Conservation (phyloP, 2,113 vertebrate genomes). For the Archocentrus centrarchus region DNA sequence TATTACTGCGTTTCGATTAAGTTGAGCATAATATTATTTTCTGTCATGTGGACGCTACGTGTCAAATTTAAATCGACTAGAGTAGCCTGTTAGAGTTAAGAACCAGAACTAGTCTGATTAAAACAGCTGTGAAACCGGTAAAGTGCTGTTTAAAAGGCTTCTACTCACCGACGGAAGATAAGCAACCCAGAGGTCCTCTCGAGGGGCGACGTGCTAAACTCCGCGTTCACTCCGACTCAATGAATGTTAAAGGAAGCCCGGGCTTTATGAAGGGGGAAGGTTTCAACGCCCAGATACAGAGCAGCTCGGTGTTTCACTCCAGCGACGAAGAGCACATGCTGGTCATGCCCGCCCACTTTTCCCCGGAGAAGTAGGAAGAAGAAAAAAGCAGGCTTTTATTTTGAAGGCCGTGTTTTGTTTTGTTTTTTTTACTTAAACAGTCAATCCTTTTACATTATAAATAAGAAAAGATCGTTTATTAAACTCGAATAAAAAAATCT, state of each 20-base stretch:
- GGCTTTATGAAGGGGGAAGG: slow-evolving; percentile 16
- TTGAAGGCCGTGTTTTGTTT: neutral
- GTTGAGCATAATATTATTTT: neutral
- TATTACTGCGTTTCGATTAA: neutral
- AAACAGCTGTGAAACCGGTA: no score
- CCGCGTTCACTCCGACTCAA: neutral
- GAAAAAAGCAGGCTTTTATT: neutral
- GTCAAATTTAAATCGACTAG: neutral
- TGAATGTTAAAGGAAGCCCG: neutral
- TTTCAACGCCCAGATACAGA: slow-evolving; percentile 42
- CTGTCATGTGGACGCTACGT: neutral
- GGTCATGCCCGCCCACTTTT: slow-evolving; percentile 38
- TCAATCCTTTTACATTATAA: neutral
- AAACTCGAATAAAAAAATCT: neutral
- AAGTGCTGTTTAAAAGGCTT: neutral
- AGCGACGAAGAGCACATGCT: slow-evolving; percentile 31
- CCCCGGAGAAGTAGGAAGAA: neutral
- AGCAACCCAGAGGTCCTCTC: neutral
- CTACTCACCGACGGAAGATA: slow-evolving; percentile 50
- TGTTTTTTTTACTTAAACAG: neutral
- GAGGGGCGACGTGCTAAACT: neutral
- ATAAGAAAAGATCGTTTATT: neutral
- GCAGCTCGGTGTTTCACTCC: slow-evolving; percentile 16
- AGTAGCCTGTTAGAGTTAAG: slow-evolving; percentile 8
- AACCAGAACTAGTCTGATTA: neutral